Evolutionary conservation across 2,888 invertebrate genomes (phyloP), one percentile per base, ranked within the genome.

Genomic region (Tenthredo notha): DNA sequence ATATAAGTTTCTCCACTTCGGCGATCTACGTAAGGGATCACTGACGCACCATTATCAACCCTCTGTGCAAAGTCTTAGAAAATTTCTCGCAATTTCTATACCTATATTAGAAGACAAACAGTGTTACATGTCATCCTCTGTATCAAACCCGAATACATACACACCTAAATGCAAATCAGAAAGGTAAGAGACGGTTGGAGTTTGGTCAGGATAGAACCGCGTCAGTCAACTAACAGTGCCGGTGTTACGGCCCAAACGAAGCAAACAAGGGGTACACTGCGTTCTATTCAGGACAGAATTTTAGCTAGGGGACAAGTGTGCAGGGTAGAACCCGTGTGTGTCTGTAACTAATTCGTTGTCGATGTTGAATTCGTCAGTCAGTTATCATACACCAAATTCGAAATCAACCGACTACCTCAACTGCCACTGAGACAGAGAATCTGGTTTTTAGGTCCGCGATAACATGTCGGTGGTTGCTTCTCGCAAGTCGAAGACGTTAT

Each of bases 1-100:
- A 92, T 92, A 93, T 93, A 92, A 92, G 90, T 90, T 67, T 80
- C 40, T 40, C 40, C n/a, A 65, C 80, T 80, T 80, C 61, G 61
- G 37, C 61, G 25, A 43, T 5, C 43, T 21, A 43, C 72, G 72
- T 2, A 37, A 70, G 70, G 43, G 72, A 74, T 74, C 72, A 74
- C 72, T 74, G 72, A 40, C 72, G 72, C 43, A 74, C 43, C 72
- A 21, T 21, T 74, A 40, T 74, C 72, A 74, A 43, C 72, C 72
- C 72, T 74, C 72, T 43, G 72, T 43, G 4, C 72, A 43, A 43
- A 74, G 72, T 74, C 40, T 74, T 43, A 43, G 43, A 43, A 21
- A 43, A 74, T 74, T 12, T 6, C n/a, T 43, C 43, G 43, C 72
- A 21, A 43, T 74, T 74, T 6, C 40, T 74, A 74, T 74, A 43